These are phyloP conservation scores for Drosophila nannoptera DNA, from an alignment of 1,140 invertebrate species.

Conservation along the genomic window DNA sequence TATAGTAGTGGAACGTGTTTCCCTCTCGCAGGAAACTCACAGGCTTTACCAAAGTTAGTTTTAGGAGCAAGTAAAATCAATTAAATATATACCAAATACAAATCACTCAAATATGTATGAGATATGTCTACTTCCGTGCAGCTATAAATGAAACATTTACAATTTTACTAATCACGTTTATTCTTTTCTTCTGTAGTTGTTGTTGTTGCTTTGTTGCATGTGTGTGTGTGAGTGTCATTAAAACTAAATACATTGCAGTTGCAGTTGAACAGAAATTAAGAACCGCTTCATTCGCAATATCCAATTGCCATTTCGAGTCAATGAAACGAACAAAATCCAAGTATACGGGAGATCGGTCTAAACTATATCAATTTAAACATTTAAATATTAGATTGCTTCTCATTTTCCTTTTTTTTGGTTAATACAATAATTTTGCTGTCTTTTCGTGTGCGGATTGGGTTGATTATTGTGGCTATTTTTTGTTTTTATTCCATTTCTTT, in stretches of 20 bases:
- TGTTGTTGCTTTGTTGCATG: conserved; percentile 51
- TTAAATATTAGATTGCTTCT: conserved; percentile 51
- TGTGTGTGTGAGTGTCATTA: conserved; percentile 47
- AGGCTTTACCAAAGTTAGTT: no score
- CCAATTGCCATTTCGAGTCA: conserved; percentile 37
- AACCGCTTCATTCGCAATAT: conserved; percentile 34
- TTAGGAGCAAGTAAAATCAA: no score
- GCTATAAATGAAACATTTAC: conserved; percentile 1
- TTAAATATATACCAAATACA: no score
- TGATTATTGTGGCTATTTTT: conserved; percentile 1
- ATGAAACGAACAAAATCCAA: conserved; percentile 43
- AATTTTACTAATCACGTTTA: conserved; percentile 74
- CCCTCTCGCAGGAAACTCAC: no score
- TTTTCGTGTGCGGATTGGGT: conserved; percentile 8
- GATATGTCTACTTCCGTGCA: no score
- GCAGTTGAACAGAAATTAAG: conserved; percentile 5
- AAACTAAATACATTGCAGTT: conserved; percentile 69
- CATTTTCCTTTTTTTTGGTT: conserved; percentile 5
- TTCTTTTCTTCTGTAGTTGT: conserved; percentile 51
- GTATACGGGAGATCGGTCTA: conserved; percentile 54
- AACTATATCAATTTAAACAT: conserved; percentile 56
- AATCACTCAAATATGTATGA: no score
- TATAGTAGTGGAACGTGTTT: no score
- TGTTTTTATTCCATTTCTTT: no score
- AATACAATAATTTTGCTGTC: conserved; percentile 25